Evolutionary conservation across 2,888 invertebrate species (phyloP), one percentile per base, ranked within the genome.

Genomic region (Eupithecia vulgata): DNA sequence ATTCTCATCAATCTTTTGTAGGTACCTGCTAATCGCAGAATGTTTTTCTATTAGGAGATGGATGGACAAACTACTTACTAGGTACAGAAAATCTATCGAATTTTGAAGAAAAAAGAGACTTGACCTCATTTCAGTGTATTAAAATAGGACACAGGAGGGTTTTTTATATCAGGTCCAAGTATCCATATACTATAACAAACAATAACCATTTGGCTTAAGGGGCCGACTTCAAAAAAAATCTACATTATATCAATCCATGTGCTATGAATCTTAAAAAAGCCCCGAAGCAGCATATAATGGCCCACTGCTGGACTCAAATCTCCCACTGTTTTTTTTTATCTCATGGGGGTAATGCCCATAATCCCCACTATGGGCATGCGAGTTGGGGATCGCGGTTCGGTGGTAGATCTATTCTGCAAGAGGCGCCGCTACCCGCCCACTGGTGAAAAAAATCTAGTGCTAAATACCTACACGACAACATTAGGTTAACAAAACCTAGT

Each of bases 141-240:
- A 37, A 25, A 62, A 62, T 21, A 62, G 62, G 62, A n/a, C 64
- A 21, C 25, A 15, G 12, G 40, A 37, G 64, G 7, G 65, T 25
- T 42, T 65, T 42, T 64, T 64, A 64, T 48, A 70, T 67, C 35
- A 64, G 59, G 57, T 34, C n/a, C 21, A 59, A 61, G 61, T 68
- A 61, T 45, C 30, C 25, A 45, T 42, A 52, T 57, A 37, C 80
- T 81, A 77, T 80, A 84, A 84, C 80, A 82, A 84, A 84, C 82
- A 82, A 84, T 86, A 85, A 84, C 85, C 82, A 81, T 80, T 80
- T 61, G 75, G 78, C 79, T 81, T 78, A 84, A 87, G 52, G 21
- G 52, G 21, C 21, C 10, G 52, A 21, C 52, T 52, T 52, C 8
- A 21, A 52, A 21, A 10, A n/a, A 52, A 21, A 52, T 52, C n/a